Base-by-base conservation (phyloP, 2,113 vertebrate species). In the Campylorhamphus procurvoides region DNA sequence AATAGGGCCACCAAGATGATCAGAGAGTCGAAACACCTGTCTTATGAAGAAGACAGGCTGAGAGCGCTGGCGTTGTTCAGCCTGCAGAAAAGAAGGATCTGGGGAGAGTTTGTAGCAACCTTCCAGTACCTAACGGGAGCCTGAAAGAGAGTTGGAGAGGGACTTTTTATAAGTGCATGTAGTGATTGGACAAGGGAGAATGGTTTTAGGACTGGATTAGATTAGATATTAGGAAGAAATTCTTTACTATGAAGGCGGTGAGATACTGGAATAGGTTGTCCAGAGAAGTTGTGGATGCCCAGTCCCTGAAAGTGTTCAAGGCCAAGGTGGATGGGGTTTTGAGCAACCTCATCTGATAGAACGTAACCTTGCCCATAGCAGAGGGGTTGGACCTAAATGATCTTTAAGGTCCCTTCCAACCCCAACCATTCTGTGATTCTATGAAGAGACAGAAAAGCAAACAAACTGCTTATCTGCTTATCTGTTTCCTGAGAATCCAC, bases 1-100 rank as follows among this genome's bases (percentile, higher is more conserved):
- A 69, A 55, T 18, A 53, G 18, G 28, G 33, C 22, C 55, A 69
- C 0, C 0, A 53, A 46, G 23, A 39, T 28, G 10, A 52, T 12
- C 39, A 60, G 27, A 59, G 33, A 7, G 46, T 22, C 50, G 53
- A 4, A 53, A 63, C 33, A 69, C 14, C 22, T 33, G 22, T 52
- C 12, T 28, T 42, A 60, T 18, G 22, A 44, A 47, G 58, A 46
- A 25, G 37, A 62, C 37, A 62, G 60, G 12, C 8, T 40, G 60
- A 63, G 17, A 63, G 18, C 40, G 17, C 18, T 63, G 60, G 27
- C 27, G 18, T 63, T 40, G 10, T 40, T 63, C 60, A 63, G 18
- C 39, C 39, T 29, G 27, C 10, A 63, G 27, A 40, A 63, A 18
- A 63, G 60, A 63, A 40, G 39, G 18, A 18, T 63, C 37, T 3